Base-by-base conservation (phyloP, 2,113 vertebrate genomes). In the Tringa solitaria region DNA sequence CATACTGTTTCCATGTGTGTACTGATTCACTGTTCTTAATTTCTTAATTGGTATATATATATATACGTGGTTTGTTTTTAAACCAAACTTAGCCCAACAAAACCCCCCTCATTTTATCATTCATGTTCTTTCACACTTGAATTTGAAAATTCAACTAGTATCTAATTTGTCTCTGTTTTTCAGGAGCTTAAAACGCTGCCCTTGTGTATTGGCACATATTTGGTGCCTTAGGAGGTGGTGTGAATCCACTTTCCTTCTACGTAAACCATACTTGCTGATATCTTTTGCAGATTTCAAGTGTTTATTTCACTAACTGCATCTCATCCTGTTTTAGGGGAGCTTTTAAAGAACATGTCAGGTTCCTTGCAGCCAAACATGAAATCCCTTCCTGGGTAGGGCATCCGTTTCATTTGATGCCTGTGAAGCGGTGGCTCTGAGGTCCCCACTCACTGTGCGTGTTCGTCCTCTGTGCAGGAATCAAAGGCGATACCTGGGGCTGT, bases 321-420 rank as follows among this genome's bases (percentile, higher is more conserved):
- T 83, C 85, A 69, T 91, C 91, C 91, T 93, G 81, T 79, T 96
- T 69, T 56, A 83, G 20, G 46, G 65, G 37, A 83, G 59, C 50
- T 69, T 87, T 69, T 53, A 48, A 84, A 75, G 68, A 74, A 37
- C 17, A 10, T 4, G 6, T 37, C 6, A 64, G 11, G 39, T 91
- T 89, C 86, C 76, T 81, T 82, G 79, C 73, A 91, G 69, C 39
- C 65, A 75, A 79, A 76, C 9, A 11, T 33, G 54, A 72, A 45
- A 46, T 78, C 45, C 21, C 41, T 96, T 95, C 91, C 67, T 91
- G 84, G 78, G 95, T 53, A 87, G 94, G 91, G 89, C 81, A 96
- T 93, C 91, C 10, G 14, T 93, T 93, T 61, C 39, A 3, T 37
- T 37, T 72, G 80, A 43, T 79, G 73, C 43, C 33, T 78, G 68